phyloP scores from a whole-genome alignment of 2,888 invertebrate species.

The Agonopterix subpropinquella region DNA sequence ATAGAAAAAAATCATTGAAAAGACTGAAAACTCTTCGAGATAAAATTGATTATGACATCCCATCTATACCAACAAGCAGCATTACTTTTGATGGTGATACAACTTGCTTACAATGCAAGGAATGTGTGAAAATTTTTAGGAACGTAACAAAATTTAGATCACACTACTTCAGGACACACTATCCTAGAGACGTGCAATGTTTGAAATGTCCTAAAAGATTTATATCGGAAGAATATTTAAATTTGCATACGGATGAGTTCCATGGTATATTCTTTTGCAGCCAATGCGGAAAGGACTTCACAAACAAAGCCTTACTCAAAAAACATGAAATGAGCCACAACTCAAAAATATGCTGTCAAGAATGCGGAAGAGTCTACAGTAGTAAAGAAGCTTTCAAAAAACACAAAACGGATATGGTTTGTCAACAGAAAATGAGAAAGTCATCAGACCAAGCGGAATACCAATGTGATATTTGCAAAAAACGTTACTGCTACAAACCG shows the following conservation, averaged over 20 bases:
- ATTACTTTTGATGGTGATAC: background rate
- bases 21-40: background rate
- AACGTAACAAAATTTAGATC: background rate
- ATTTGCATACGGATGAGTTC: background rate
- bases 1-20: background rate
- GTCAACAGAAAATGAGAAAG: conserved; percentile 15
- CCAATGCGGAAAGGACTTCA: conserved; percentile 32
- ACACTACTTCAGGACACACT: conserved; percentile 12
- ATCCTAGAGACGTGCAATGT: conserved; percentile 12
- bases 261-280: conserved; percentile 24
- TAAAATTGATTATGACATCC: conserved; percentile 1
- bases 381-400: conserved; percentile 21
- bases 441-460: conserved; percentile 17
- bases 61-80: background rate
- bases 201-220: conserved; percentile 10
- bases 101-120: conserved; percentile 1
- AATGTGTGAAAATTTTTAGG: background rate
- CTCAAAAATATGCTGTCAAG: conserved; percentile 19
- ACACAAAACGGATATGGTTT: conserved; percentile 22
- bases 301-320: conserved; percentile 19
- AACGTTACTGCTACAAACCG: conserved; percentile 24
- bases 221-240: conserved; percentile 1
- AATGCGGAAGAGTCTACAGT: conserved; percentile 31
- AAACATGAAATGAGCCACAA: conserved; percentile 26
- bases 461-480: conserved; percentile 29